These are phyloP conservation scores for Sinosuthora webbiana DNA, from an alignment of 2,113 vertebrate genomes.

Conservation along the genomic window DNA sequence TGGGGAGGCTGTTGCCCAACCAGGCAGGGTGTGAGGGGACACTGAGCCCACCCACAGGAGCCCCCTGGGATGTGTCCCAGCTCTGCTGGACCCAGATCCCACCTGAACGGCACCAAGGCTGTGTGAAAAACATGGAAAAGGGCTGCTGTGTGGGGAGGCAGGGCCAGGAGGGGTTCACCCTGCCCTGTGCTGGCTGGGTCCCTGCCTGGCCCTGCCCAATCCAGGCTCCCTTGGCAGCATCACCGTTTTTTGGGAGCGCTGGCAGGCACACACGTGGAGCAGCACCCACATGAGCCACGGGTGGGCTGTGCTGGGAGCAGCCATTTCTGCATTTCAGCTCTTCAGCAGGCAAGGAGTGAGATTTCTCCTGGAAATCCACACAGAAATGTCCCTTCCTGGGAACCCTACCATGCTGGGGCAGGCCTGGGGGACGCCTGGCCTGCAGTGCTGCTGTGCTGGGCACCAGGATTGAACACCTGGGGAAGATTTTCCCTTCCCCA, in stretches of 20 bases:
- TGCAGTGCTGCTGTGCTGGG: not conserved
- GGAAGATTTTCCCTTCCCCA: not conserved
- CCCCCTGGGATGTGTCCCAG: not conserved
- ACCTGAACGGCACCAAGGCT: not conserved
- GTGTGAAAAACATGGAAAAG: not conserved
- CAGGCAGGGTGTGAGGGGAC: not conserved
- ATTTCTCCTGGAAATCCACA: not conserved
- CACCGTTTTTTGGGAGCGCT: rapidly evolving
- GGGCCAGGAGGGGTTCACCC: not conserved
- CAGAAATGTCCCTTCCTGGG: not conserved
- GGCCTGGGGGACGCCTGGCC: not conserved
- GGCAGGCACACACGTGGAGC: not conserved
- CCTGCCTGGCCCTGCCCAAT: not conserved
- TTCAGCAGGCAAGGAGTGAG: not conserved
- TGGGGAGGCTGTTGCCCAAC: not conserved
- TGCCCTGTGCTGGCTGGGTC: not conserved
- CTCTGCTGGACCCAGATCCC: rapidly evolving
- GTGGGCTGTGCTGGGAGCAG: not conserved
- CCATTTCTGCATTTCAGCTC: not conserved
- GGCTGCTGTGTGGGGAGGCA: not conserved
- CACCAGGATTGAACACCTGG: not conserved
- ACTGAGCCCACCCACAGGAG: not conserved
- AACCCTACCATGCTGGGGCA: not conserved
- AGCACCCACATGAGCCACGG: not conserved
- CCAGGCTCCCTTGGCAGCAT: not conserved